Evolutionary conservation across 2,113 vertebrate genomes (phyloP), one percentile per base, ranked within the genome.

Genomic region (Pungitius pungitius): DNA sequence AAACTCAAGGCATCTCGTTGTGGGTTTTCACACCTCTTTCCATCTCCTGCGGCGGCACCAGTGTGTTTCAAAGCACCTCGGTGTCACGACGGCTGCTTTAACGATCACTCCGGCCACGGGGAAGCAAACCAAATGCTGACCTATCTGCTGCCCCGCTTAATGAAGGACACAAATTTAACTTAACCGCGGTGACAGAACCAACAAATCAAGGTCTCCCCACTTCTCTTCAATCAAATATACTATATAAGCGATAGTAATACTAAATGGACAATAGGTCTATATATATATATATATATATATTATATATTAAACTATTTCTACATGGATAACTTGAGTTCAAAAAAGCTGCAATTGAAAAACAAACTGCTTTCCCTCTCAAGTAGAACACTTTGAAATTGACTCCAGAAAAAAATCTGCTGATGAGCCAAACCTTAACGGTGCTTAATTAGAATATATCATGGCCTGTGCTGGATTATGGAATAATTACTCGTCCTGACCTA

Each of bases 401-500:
- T 6, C 2, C 4, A 64, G 39, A 51, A 24, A 51, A 24, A 55
- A 49, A 33, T 17, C 11, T 52, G 67, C 57, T 0, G 35, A 67
- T n/a, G 20, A 42, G 65, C 51, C 5, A 1, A 60, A 35, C 24
- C 26, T 52, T 60, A 33, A 58, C 72, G 58, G 59, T 27, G 27
- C 30, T 73, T 73, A 67, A 73, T 61, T 58, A 78, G 2, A 67
- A 47, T 11, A n/a, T 26, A 66, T 20, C 42, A 24, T 24, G 60
- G 49, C 59, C 59, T 69, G 55, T 73, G 67, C 74, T 47, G 27
- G 39, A 26, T 75, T 27, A 42, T 39, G 61, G 59, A 76, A 67
- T 73, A 77, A 85, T 74, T 58, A 70, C 60, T 35, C 17, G 49
- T 77, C 17, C 27, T n/a, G 54, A 66, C 63, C 75, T 33, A 13